Evolutionary conservation across 2,797 vertebrate species (phyloP).

Genomic region (Aeoliscus strigatus): DNA sequence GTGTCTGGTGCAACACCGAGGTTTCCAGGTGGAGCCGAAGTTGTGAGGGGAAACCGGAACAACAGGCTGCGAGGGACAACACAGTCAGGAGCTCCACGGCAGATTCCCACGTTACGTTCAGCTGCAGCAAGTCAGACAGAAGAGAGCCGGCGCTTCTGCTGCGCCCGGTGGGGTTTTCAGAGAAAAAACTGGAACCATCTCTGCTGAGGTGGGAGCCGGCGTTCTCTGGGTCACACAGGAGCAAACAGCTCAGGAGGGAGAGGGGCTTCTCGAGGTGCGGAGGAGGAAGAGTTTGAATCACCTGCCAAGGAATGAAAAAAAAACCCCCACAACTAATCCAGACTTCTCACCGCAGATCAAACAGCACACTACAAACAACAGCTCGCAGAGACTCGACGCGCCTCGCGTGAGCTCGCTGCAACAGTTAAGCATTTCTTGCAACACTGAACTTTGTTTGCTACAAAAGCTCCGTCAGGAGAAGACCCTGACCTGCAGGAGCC

Average conservation of each 20-base stretch:
- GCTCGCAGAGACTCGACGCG: conserved; percentile 28
- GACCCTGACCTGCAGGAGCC: conserved; percentile 78
- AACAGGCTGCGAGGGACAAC: conserved; percentile 73
- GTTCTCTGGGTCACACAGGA: conserved; percentile 71
- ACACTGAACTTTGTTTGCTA: conserved; percentile 39
- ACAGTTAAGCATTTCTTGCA: conserved; percentile 51
- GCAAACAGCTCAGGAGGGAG: conserved; percentile 81
- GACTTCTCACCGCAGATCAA: conserved; percentile 48
- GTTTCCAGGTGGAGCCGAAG: conserved; percentile 59
- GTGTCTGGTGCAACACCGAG: conserved; percentile 64
- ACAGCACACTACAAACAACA: conserved; percentile 46
- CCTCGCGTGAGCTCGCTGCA: conserved; percentile 26
- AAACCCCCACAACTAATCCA: conserved; percentile 42
- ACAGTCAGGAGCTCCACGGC: conserved; percentile 80
- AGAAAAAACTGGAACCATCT: conserved; percentile 56
- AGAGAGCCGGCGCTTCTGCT: conserved; percentile 62
- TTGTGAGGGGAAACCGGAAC: conserved; percentile 46
- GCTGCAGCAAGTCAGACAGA: conserved; percentile 67
- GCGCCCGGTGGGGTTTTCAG: background rate
- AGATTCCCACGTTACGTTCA: conserved; percentile 58
- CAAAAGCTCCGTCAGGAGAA: conserved; percentile 17
- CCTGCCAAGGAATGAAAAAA: conserved; percentile 66
- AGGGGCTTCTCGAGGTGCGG: conserved; percentile 78
- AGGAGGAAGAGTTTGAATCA: conserved; percentile 74
- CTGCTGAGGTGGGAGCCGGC: conserved; percentile 43